Percentiles rank a stretch among this genome's conserved stretches.
phyloP scores from a whole-genome alignment of 35 echinoderm and acorn worm genomes.

The Patiria miniata region DNA sequence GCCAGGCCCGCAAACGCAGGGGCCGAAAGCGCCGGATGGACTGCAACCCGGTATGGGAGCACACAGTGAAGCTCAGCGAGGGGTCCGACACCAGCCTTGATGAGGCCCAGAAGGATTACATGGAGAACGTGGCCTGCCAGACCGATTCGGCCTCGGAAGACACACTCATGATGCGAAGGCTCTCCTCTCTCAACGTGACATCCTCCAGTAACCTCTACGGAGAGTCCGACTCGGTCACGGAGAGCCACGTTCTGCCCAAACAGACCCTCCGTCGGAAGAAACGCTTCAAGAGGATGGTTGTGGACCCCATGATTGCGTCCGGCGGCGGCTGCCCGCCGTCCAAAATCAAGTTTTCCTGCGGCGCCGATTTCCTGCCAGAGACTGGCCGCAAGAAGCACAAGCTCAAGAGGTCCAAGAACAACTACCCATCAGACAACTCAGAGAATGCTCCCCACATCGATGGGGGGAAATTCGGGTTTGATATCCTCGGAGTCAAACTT shows the following conservation, averaged over 20 bases:
- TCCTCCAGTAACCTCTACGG: constrained; percentile 97
- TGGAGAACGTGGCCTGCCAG: constrained; percentile 78
- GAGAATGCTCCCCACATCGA: constrained; percentile 31
- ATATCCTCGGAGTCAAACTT: constrained; percentile 19
- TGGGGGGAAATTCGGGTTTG: constrained; percentile 60
- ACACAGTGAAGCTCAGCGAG: constrained; percentile 76
- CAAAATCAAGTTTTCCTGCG: constrained; percentile 19
- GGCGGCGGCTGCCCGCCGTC: constrained; percentile 52
- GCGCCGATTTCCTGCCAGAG: constrained; percentile 73
- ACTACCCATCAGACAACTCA: constrained; percentile 41
- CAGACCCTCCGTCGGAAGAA: constrained; percentile 71
- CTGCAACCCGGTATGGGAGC: constrained; percentile 87
- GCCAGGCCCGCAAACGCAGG: constrained; percentile 73
- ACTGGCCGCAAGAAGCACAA: constrained; percentile 54
- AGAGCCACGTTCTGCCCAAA: constrained; percentile 68
- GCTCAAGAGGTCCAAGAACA: constrained; percentile 50
- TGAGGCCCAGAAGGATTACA: constrained; percentile 96
- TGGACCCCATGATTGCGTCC: constrained; percentile 51
- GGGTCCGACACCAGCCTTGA: constrained; percentile 93
- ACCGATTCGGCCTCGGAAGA: constrained; percentile 88
- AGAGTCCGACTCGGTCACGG: constrained; percentile 94
- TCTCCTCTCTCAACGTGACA: constrained; percentile 92
- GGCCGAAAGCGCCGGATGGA: constrained; percentile 86
- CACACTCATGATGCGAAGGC: constrained; percentile 67
- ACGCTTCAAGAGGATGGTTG: constrained; percentile 81